Evolutionary conservation across 2,888 invertebrate species (phyloP), one percentile per base, ranked within the genome.

Genomic region (Oscheius sp.): DNA sequence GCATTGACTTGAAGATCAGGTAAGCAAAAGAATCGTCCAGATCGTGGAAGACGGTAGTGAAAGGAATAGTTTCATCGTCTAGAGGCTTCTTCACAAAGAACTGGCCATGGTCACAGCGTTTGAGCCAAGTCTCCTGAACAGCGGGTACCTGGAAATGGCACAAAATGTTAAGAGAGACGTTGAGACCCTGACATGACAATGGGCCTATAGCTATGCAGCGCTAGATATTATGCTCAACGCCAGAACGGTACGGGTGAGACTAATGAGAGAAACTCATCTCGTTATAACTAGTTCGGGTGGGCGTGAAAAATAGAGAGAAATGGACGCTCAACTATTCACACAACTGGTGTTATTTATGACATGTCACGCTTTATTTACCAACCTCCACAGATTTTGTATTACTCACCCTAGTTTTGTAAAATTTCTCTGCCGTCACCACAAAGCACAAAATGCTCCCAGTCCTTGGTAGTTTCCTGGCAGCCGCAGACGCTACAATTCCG

Each of bases 1-100:
- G 58, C 9, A 81, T 70, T 9, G 80, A 80, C 65, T 83, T 83
- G 80, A 81, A 83, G 70, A 83, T 81, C 21, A 83, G 66, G 51
- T 80, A 77, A 70, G 75, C 77, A 65, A 81, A 83, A 58, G 79
- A 77, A 55, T 81, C 80, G 1, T 79, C 80, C 9, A 81, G 60
- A n/a, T 65, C 70, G 33, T 79, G 63, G 63, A 79, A 80, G 1
- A 82, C 73, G 9, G 79, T 82, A 35, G 79, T 76, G 48, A 76
- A 80, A 10, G 80, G 81, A n/a, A 76, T 75, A 9, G 62, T 57
- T 13, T 68, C 74, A 70, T 77, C 76, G 32, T 75, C 66, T 65
- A 79, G 77, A 53, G 79, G 68, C 57, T 74, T 77, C 11, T 72
- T 71, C 10, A 81, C 81, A 73, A 81, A 78, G 51, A 83, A 57